Conservation (phyloP, 2,797 vertebrate genomes). For the Rhinatrema bivittatum region DNA sequence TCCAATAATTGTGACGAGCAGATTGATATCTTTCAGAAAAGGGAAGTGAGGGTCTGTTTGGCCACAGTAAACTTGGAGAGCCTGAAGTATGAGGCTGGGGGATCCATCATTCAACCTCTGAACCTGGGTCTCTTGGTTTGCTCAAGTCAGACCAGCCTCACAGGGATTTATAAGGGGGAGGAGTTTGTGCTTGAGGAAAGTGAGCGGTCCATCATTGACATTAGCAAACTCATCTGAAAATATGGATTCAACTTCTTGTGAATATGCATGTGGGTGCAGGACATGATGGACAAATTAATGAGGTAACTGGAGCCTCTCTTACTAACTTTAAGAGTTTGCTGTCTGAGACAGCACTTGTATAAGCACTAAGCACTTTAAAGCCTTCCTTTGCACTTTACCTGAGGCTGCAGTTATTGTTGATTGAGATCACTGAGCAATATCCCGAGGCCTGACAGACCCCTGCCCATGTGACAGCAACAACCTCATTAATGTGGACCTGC, state of each 20-base stretch:
- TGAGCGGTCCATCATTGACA: conserved; percentile 79
- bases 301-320: conserved; percentile 68
- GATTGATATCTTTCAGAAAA: conserved; percentile 79
- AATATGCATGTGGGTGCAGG: conserved; percentile 90
- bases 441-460: too few species aligned
- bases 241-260: conserved; percentile 81
- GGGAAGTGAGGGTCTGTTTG: conserved; percentile 70
- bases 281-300: conserved; percentile 88
- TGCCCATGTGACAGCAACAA: too few species aligned
- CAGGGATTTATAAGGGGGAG: conserved; percentile 78
- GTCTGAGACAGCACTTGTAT: too few species aligned
- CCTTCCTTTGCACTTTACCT: too few species aligned
- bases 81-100: conserved; percentile 73
- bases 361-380: too few species aligned
- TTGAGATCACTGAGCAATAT: too few species aligned
- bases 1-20: too few species aligned
- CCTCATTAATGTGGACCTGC: too few species aligned
- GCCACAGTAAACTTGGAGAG: conserved; percentile 65
- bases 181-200: conserved; percentile 84
- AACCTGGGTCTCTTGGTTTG: conserved; percentile 67
- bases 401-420: too few species aligned
- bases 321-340: too few species aligned
- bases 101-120: conserved; percentile 76
- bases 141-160: conserved; percentile 33
- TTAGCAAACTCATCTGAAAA: conserved; percentile 75